phyloP scores from a whole-genome alignment of 2,113 vertebrate species.

The Pangasianodon hypophthalmus region DNA sequence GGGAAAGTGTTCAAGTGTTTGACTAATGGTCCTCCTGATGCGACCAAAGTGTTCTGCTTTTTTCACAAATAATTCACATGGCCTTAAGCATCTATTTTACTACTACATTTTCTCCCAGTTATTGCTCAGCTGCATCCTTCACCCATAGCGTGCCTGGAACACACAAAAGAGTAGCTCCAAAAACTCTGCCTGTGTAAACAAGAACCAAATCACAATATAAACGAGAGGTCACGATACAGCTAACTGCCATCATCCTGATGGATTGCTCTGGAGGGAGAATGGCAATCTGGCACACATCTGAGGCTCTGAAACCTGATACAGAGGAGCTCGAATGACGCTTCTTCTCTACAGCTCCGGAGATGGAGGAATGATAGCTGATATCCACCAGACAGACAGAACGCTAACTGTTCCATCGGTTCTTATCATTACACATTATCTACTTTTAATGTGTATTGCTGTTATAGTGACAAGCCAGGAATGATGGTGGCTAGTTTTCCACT shows the following conservation, averaged over 20 bases:
- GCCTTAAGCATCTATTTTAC: not conserved
- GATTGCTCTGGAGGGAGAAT: constrained; percentile 2
- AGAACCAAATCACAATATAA: constrained; percentile 21
- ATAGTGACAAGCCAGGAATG: constrained; percentile 9
- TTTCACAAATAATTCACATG: not conserved
- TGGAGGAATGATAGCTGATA: constrained; percentile 44
- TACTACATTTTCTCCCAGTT: not conserved
- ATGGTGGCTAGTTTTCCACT: constrained; percentile 32
- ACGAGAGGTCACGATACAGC: constrained; percentile 7
- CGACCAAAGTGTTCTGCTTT: not conserved
- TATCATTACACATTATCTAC: constrained; percentile 10
- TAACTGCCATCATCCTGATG: constrained; percentile 5
- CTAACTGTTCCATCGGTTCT: constrained; percentile 18
- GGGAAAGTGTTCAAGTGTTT: not conserved
- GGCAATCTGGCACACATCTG: constrained; percentile 29
- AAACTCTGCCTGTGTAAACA: not conserved
- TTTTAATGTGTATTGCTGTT: constrained; percentile 26
- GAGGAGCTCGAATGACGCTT: constrained; percentile 28
- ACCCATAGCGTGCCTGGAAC: not conserved
- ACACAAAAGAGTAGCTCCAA: not conserved
- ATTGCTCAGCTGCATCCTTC: not conserved
- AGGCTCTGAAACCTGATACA: constrained; percentile 38
- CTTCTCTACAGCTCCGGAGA: constrained; percentile 31
- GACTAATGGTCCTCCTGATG: not conserved
- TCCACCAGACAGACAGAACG: constrained; percentile 14